Base-by-base conservation (phyloP, 2,113 vertebrate species). In the Ceyx cyanopectus region DNA sequence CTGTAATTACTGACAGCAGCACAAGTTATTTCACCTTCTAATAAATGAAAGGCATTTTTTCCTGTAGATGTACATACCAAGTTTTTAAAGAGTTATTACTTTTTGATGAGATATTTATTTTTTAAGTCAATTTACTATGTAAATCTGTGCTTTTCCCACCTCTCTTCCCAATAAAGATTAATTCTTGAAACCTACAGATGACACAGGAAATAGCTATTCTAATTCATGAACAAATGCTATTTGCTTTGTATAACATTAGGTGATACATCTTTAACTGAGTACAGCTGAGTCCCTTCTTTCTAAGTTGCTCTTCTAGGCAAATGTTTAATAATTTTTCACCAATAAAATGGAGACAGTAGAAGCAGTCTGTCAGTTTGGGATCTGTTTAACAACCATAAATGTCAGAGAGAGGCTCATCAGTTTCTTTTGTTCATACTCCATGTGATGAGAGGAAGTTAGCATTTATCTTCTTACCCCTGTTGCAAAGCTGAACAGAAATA, bases 401-500 rank as follows among this genome's bases (percentile, higher is more conserved):
- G 62, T 87, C 86, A 87, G 21, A 50, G 69, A 84, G 37, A 89
- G 41, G 74, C 54, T 93, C 81, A 93, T 94, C 94, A 85, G 63
- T 69, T 85, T 79, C 54, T 73, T 94, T 93, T 92, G 66, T 92
- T 94, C 81, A 1, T 85, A 30, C 27, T 87, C 74, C 51, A 41
- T 80, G n/a, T 74, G 70, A 94, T 46, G 66, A 94, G 53, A n/a
- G 30, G 63, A 91, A 89, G 92, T 81, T 78, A 90, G 61, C 63
- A 80, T 77, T 94, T 91, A 76, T 89, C 46, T 58, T 65, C 81
- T 86, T 66, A 86, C 37, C 37, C 20, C 32, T 43, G 14, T 62
- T 85, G 70, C 66, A 88, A 90, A 93, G 66, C 37, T 79, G 62
- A 95, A 92, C n/a, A 81, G 46, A 90, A 93, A 92, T 73, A 84